Percentiles rank a stretch among this genome's conserved stretches.
Conservation (phyloP, 1,140 invertebrate species). For the Calephelis nemesis region DNA sequence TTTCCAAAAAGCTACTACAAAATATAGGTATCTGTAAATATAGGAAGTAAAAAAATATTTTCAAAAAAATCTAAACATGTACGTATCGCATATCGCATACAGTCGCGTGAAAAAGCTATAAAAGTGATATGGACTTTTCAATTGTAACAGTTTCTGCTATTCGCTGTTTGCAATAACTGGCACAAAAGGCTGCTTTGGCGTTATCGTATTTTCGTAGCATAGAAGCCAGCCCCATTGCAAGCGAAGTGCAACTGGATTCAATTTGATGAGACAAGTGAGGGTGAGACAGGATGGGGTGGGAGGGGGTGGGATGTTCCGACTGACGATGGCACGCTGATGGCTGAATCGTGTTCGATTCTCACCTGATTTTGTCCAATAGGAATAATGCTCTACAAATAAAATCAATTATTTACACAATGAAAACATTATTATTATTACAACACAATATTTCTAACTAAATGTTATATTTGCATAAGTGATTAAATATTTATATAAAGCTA, state of each 20-base stretch:
- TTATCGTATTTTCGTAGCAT: conserved; percentile 19
- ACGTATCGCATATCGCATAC: too few relatives aligned
- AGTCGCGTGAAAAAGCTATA: not conserved
- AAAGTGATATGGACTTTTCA: not conserved
- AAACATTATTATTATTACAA: not conserved
- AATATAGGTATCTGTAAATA: too few relatives aligned
- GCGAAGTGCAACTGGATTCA: conserved; percentile 58
- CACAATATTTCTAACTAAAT: too few relatives aligned
- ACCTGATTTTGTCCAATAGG: conserved; percentile 49
- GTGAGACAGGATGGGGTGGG: conserved; percentile 25
- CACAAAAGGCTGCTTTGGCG: conserved; percentile 7
- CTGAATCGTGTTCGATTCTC: conserved; percentile 73
- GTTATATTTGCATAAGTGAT: too few relatives aligned
- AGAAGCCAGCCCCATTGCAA: conserved; percentile 25
- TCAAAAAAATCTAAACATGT: too few relatives aligned
- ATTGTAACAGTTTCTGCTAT: conserved; percentile 10
- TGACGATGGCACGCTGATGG: conserved; percentile 66
- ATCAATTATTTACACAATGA: not conserved
- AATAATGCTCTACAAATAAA: conserved; percentile 43
- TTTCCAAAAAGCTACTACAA: too few relatives aligned
- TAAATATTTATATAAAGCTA: too few relatives aligned
- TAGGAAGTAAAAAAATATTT: too few relatives aligned
- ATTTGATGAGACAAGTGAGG: conserved; percentile 56
- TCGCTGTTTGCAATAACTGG: conserved; percentile 16
- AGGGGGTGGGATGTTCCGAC: conserved; percentile 25